Percentiles rank a stretch among this genome's conserved stretches.
Conservation (phyloP, 2,113 vertebrate genomes). For the Charadrius vociferus region DNA sequence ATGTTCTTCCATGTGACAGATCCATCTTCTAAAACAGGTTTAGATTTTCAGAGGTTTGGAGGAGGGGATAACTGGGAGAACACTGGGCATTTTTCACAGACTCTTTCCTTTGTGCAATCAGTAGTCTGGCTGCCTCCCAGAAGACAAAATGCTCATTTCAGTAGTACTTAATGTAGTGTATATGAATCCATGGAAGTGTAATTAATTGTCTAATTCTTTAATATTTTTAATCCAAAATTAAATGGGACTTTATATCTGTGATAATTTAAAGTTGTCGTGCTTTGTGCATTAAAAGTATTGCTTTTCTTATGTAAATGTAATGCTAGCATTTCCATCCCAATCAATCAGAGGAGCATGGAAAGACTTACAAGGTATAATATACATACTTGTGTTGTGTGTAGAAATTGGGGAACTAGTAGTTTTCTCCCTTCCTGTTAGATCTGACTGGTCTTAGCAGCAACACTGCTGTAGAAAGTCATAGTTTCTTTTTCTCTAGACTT, state of each 20-base stretch:
- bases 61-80: background rate
- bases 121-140: constrained; percentile 10
- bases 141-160: constrained; percentile 27
- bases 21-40: background rate
- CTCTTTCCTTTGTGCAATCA: background rate
- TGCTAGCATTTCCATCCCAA: constrained; percentile 78
- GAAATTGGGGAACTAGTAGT: constrained; percentile 68
- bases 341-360: constrained; percentile 79
- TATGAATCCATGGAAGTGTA: constrained; percentile 39
- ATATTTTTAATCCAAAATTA: constrained; percentile 44
- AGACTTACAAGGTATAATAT: constrained; percentile 78
- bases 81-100: background rate
- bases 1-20: background rate
- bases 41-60: constrained; percentile 28
- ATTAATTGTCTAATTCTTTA: constrained; percentile 42
- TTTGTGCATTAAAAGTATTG: constrained; percentile 70
- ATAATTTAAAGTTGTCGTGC: constrained; percentile 50
- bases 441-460: constrained; percentile 27
- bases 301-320: constrained; percentile 72
- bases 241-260: constrained; percentile 22
- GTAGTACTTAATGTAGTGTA: constrained; percentile 10
- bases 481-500: constrained; percentile 42
- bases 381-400: constrained; percentile 74
- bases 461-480: constrained; percentile 12
- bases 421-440: constrained; percentile 63